phyloP scores from a whole-genome alignment of 2,888 invertebrate genomes.

The Hirtodrosophila confusa region DNA sequence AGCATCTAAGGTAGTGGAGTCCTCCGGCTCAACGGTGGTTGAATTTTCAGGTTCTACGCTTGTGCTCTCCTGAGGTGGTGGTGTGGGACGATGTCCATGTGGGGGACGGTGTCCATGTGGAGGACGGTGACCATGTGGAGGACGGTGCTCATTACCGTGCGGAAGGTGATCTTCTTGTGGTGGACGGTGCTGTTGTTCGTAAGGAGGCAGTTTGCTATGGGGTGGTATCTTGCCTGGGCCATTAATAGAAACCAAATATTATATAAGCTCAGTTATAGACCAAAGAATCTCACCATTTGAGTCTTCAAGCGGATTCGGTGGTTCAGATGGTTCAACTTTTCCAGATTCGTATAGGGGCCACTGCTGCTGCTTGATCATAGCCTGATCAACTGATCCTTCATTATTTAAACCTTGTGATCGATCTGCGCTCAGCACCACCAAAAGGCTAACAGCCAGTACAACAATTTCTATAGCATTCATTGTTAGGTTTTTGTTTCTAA shows the following conservation, averaged over 20 bases:
- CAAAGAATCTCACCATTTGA: slow-evolving; percentile 12
- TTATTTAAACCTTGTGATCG: slow-evolving; percentile 11
- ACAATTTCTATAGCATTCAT: slow-evolving; percentile 23
- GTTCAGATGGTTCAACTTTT: slow-evolving; percentile 1
- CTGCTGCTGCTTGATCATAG: slow-evolving; percentile 1
- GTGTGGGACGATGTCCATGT: slow-evolving; percentile 8
- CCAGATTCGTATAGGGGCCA: not conserved
- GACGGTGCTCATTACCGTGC: not conserved
- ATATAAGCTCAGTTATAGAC: not conserved
- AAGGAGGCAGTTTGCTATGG: not conserved
- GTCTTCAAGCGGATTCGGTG: slow-evolving; percentile 6
- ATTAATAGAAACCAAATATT: not conserved
- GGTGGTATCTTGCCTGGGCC: slow-evolving; percentile 2
- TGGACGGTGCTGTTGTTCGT: not conserved
- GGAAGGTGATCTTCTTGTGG: slow-evolving; percentile 5
- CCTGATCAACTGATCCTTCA: not conserved
- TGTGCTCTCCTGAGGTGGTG: slow-evolving; percentile 15
- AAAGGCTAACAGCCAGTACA: slow-evolving; percentile 21
- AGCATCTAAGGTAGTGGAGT: slow-evolving; percentile 1
- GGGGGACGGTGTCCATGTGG: slow-evolving; percentile 15
- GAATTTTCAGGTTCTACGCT: slow-evolving; percentile 18
- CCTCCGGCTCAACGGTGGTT: slow-evolving; percentile 12
- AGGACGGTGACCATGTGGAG: slow-evolving; percentile 15
- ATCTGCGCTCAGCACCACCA: slow-evolving; percentile 24
- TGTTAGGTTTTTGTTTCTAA: slow-evolving; percentile 4